Base-by-base conservation (phyloP, 2,888 invertebrate species). In the Rhagophthalmus giganteus region DNA sequence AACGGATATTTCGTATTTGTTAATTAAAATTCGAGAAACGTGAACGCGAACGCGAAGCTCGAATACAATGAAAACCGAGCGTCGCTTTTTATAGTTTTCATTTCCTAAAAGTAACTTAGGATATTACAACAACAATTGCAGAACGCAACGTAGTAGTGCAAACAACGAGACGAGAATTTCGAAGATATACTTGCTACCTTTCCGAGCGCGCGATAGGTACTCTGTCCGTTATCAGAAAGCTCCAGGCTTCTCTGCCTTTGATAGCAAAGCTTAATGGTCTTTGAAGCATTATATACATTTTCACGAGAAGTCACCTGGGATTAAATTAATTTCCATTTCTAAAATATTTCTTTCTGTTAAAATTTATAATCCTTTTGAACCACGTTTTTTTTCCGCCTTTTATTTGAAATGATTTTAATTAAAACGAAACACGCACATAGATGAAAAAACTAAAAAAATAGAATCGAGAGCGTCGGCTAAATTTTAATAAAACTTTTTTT, bases 261-360 rank as follows among this genome's bases (percentile, higher is more conserved):
- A 63, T 63, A 63, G 61, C 62, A 60, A 60, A 60, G 62, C 63
- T 62, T 60, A 62, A 60, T 59, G 60, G 62, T 57, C 64, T 65
- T 62, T 59, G 59, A 62, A 62, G 62, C 58, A 64, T 64, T 64
- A 61, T 62, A 57, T 58, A 56, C 55, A 58, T 61, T 61, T 62
- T 62, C 59, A 50, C 39, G 31, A 49, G 55, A 30, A 48, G 35
- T 42, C 56, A 34, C 50, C 30, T 39, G 32, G 41, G 50, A 48
- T 27, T 35, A 25, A 34, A 49, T 49, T 40, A 49, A 41, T 35
- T 27, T 28, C 16, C 25, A 39, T 40, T 46, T 32, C 38, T 47
- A 25, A 47, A 47, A 47, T 47, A 39, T 47, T 47, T 44, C 35
- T 32, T 44, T 44, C 28, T 27, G 28, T 16, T 28, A 28, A 25